Base-by-base conservation (phyloP, 2,797 vertebrate genomes). In the Oryzias sinensis region DNA sequence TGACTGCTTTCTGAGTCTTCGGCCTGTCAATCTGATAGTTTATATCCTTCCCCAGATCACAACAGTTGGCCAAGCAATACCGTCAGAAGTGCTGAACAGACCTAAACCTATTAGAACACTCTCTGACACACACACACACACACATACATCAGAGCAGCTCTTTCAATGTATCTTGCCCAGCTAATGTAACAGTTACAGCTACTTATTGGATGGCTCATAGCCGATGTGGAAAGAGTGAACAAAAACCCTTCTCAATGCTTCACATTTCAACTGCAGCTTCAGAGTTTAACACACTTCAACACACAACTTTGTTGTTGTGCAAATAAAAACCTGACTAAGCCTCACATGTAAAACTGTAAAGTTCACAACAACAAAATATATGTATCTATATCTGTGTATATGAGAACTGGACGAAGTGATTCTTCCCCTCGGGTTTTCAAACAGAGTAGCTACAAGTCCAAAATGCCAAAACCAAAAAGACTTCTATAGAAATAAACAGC, bases 141-240 rank as follows among this genome's bases (percentile, higher is more conserved):
- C 42, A 43, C 18, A 46, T 13, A 22, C 14, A 22, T 46, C 18
- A 70, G 66, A 64, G 69, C 74, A 72, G 68, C 68, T 71, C 54
- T 74, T 60, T 70, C 17, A 13, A 79, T 54, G 68, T 68, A 70
- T n/a, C n/a, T n/a, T 73, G 81, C 65, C 9, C 81, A 84, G 80
- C 80, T 89, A 89, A 89, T 87, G 85, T 88, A 83, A 81, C 79
- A 80, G 77, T 88, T 73, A 87, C 77, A 86, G 80, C 77, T 60
- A 81, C 80, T 88, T 86, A 87, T 76, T 82, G 71, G 66, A 81
- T 87, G 80, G 87, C 83, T 79, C 71, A 87, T 88, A 70, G 72
- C 68, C n/a, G 67, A 73, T 53, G 57, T 68, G 74, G 79, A 70
- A 51, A 56, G 65, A 42, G 5, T 49, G 22, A 24, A 22, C 42